Evolutionary conservation across 2,113 vertebrate genomes (phyloP).

Genomic region (Agelaius phoeniceus): DNA sequence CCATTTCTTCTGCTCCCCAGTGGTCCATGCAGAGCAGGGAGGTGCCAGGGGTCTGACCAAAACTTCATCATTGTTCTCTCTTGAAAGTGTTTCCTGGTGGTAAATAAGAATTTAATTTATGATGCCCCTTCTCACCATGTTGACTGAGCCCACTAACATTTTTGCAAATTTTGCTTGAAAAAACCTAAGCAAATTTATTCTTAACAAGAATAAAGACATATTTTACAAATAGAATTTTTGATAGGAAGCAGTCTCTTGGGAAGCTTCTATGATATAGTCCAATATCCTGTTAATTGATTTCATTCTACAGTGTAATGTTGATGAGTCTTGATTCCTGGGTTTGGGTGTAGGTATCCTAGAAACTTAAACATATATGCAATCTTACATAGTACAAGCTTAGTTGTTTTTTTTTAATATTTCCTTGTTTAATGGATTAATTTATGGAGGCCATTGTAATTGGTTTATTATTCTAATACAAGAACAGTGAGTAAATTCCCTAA

Average conservation of each 20-base stretch:
- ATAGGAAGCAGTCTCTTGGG: background rate
- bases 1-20: background rate
- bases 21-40: fast-evolving
- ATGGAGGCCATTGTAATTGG: background rate
- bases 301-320: background rate
- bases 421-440: background rate
- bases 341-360: background rate
- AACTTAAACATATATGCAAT: background rate
- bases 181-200: background rate
- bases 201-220: background rate
- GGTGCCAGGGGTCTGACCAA: background rate
- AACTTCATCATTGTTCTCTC: background rate
- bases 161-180: background rate
- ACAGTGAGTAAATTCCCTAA: constrained; percentile 8
- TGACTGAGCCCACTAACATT: background rate
- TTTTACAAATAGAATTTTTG: background rate
- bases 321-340: background rate
- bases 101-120: background rate
- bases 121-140: background rate
- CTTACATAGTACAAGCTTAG: background rate
- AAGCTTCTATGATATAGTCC: background rate
- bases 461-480: constrained; percentile 22
- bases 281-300: background rate
- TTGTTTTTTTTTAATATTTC: background rate
- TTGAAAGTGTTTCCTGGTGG: background rate